Evolutionary conservation across 2,888 invertebrate species (phyloP).

Genomic region (Xestoiulus laeticollis): DNA sequence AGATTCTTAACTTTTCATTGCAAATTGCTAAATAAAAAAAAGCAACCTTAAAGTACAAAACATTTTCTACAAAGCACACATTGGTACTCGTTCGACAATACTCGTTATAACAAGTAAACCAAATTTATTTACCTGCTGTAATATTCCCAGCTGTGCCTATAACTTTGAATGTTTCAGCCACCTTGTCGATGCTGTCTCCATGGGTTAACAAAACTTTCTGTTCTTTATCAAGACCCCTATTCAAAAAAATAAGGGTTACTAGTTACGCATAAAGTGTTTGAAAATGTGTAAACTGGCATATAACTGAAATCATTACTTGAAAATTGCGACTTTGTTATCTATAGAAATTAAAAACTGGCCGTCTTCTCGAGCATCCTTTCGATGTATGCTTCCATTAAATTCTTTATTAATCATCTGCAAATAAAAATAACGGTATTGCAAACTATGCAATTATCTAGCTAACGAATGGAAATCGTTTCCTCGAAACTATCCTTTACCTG

Average conservation of each 20-base stretch:
- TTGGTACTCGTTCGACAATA: too few relatives aligned
- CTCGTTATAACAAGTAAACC: neutral
- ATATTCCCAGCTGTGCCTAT: constrained; percentile 85
- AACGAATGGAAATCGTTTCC: neutral
- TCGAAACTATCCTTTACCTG: constrained; percentile 66
- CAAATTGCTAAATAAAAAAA: constrained; percentile 74
- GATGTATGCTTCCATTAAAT: constrained; percentile 89
- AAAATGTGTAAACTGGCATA: neutral
- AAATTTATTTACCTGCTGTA: constrained; percentile 68
- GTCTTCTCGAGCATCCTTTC: constrained; percentile 90
- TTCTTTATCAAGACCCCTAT: constrained; percentile 83
- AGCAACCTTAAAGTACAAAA: neutral
- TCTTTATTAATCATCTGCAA: constrained; percentile 93
- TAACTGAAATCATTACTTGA: constrained; percentile 78
- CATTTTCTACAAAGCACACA: too few relatives aligned
- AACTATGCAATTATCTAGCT: neutral
- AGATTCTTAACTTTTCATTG: constrained; percentile 87
- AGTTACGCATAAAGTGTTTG: neutral
- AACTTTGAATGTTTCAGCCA: constrained; percentile 87
- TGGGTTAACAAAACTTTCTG: constrained; percentile 95
- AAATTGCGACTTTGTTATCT: constrained; percentile 86
- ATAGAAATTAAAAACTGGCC: constrained; percentile 91
- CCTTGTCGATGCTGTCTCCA: constrained; percentile 93
- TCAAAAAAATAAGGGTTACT: constrained; percentile 53
- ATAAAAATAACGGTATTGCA: constrained; percentile 48